Evolutionary conservation across 2,113 vertebrate genomes (phyloP).

Genomic region (Stegastes partitus): DNA sequence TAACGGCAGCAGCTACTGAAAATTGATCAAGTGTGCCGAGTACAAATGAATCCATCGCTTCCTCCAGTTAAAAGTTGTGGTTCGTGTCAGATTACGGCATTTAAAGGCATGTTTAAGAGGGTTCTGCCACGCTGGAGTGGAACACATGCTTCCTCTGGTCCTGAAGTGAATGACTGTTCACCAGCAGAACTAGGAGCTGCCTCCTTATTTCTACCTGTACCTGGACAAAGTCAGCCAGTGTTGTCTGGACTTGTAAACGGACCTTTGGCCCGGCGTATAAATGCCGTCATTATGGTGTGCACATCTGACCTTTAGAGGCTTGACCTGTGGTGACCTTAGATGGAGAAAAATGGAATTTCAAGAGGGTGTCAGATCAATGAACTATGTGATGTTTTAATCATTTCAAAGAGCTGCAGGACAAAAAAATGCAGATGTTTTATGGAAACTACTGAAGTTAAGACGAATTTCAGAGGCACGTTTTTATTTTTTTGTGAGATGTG

Average conservation of each 20-base stretch:
- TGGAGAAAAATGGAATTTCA: slow-evolving; percentile 19
- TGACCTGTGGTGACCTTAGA: slow-evolving; percentile 23
- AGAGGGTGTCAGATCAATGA: background rate
- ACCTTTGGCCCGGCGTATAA: slow-evolving; percentile 58
- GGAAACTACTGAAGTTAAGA: background rate
- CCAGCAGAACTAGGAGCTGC: slow-evolving; percentile 21
- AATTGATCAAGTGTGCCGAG: background rate
- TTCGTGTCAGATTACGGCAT: background rate
- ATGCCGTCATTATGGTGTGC: slow-evolving; percentile 55
- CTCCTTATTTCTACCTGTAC: slow-evolving; percentile 27
- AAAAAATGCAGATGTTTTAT: background rate
- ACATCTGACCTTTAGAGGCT: slow-evolving; percentile 28
- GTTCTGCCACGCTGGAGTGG: background rate
- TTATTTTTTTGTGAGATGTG: background rate
- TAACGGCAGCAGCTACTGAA: background rate
- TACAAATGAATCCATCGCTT: slow-evolving; percentile 1
- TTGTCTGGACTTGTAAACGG: slow-evolving; percentile 51
- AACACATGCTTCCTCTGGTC: background rate
- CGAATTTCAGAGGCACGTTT: background rate
- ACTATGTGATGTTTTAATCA: slow-evolving; percentile 4
- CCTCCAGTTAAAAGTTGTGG: background rate
- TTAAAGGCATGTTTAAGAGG: slow-evolving; percentile 4
- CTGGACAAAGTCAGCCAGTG: slow-evolving; percentile 56
- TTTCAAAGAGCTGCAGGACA: background rate
- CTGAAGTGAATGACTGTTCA: slow-evolving; percentile 25